Percentiles rank a stretch among this genome's conserved stretches.
These are phyloP conservation scores for Plebejus anna DNA, from an alignment of 2,888 invertebrate genomes.

Conservation along the genomic window DNA sequence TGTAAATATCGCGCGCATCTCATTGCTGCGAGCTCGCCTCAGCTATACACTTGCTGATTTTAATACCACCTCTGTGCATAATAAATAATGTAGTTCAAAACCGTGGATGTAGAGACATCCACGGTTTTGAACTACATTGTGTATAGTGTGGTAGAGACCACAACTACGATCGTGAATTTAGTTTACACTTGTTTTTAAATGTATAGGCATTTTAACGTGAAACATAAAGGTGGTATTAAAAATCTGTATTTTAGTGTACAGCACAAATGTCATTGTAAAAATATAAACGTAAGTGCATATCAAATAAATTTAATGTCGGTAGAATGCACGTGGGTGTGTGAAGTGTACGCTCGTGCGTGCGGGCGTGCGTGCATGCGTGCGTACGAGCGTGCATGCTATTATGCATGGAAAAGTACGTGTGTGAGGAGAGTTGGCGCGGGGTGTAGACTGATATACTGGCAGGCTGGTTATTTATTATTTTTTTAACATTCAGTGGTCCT, in stretches of 20 bases:
- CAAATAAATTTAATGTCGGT: constrained; percentile 74
- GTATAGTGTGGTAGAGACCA: background rate
- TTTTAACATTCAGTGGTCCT: constrained; percentile 1
- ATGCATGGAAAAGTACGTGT: constrained; percentile 16
- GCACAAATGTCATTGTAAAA: constrained; percentile 76
- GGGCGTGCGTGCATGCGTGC: constrained; percentile 24
- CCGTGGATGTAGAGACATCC: background rate
- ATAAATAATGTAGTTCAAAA: background rate
- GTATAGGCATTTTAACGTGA: background rate
- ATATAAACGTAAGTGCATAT: constrained; percentile 75
- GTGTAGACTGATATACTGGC: constrained; percentile 19
- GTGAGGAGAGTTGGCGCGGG: constrained; percentile 21
- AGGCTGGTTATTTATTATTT: constrained; percentile 23
- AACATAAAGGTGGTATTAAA: constrained; percentile 12
- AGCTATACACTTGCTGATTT: background rate
- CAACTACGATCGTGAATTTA: background rate
- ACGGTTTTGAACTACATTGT: no score
- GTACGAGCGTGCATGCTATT: constrained; percentile 22
- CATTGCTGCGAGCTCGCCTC: constrained; percentile 34
- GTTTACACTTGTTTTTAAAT: background rate
- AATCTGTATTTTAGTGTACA: constrained; percentile 58
- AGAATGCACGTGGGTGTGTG: constrained; percentile 50
- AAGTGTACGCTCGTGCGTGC: constrained; percentile 28
- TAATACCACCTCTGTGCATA: background rate
- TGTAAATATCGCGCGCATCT: constrained; percentile 34